Evolutionary conservation across 2,113 vertebrate species (phyloP), one percentile per base, ranked within the genome.

Genomic region (Embiotoca jacksoni): DNA sequence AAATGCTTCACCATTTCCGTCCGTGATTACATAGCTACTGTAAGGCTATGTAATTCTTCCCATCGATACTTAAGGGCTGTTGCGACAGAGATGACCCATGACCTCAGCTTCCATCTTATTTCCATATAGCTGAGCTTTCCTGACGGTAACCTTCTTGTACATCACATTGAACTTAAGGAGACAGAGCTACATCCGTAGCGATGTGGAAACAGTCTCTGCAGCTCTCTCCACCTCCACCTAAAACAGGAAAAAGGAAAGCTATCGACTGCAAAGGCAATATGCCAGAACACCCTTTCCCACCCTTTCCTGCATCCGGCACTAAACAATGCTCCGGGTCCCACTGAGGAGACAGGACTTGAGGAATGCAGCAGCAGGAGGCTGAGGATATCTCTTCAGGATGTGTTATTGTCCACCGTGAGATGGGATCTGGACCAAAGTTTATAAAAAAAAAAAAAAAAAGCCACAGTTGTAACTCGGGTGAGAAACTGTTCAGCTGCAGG

Each of bases 281-380:
- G 61, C 69, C 60, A 67, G 77, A 91, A 84, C 84, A 70, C 78
- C 71, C 52, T 75, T 80, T 75, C 92, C 91, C 93, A 93, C 94
- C 95, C 93, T 93, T 95, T 95, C 95, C 95, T 95, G 93, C 88
- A 95, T 95, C 94, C 94, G 89, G 93, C 76, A 88, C 80, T 52
- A 44, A 90, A 95, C 93, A 94, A 94, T 93, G 75, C 82, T 75
- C 68, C 57, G 30, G 52, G 61, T 78, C 80, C 76, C 47, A 72
- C 64, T 36, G 9, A 82, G 67, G 55, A 84, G 50, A 49, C 35
- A 39, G 60, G 31, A 70, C 59, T 79, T 56, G 33, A 56, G 63
- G 78, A 85, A 72, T 70, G 84, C 57, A 57, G 67, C 57, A 57
- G 67, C 31, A 31, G 7, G 55, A 62, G 37, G 76, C n/a, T 30